Evolutionary conservation across 2,888 invertebrate genomes (phyloP), one percentile per base, ranked within the genome.

Genomic region (Lamellibrachia satsuma): DNA sequence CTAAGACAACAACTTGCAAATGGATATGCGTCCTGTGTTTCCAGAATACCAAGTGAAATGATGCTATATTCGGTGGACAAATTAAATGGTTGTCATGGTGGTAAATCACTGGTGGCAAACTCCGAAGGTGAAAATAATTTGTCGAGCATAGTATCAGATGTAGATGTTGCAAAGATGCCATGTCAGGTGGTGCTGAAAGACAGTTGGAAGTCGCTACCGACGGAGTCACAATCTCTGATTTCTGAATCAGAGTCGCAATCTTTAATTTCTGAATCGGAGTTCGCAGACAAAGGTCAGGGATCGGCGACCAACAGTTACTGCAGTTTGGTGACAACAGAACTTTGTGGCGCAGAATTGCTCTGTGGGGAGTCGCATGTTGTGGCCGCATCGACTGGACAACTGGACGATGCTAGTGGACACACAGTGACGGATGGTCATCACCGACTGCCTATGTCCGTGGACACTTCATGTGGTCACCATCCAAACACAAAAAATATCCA

Each of bases 1-100:
- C 75, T 75, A n/a, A 15, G 75, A 75, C 75, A 75, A 11, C 75
- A 75, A 22, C 75, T 75, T 15, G 75, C 75, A 2, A 75, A 75
- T 75, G 75, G 75, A 6, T 22, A 75, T n/a, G 22, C 75, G n/a
- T 75, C 75, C n/a, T 75, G n/a, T n/a, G n/a, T 75, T 75, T 75
- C 75, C n/a, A 75, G 22, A 75, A 75, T 75, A 15, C 75, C 75
- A 75, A 75, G 75, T 75, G 75, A 75, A 75, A 75, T 75, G 75
- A 75, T 75, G n/a, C 6, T 22, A 6, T 75, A 75, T 75, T 22
- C 75, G 6, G 75, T 75, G 15, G 22, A 75, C 75, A 75, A 75
- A 22, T 3, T 75, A 75, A 75, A 75, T 22, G 22, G 75, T 75
- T 75, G 75, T n/a, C 15, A 15, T 57, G 57, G 57, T 57, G 6